Base-by-base conservation (phyloP, 2,797 vertebrate genomes). In the Notolabrus celidotus region DNA sequence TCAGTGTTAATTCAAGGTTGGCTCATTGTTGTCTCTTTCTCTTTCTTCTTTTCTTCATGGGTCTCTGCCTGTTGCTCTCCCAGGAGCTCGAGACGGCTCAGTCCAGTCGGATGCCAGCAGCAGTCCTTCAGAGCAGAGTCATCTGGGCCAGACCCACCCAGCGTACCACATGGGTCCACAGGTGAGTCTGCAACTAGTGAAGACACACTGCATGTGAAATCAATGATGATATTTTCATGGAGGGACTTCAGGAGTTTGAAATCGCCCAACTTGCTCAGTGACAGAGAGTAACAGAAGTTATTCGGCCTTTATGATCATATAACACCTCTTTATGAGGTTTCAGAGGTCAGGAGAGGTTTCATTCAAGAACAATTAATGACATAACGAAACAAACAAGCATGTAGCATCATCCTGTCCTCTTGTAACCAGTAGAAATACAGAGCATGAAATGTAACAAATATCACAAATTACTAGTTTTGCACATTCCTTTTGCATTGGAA, bases 91-190 rank as follows among this genome's bases (percentile, higher is more conserved):
- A 90, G 97, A 96, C 86, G 97, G 95, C 84, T 92, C 95, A 1
- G 91, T 93, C 74, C 92, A 96, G 74, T 94, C 96, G 67, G 96
- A 99, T 65, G 81, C 95, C 17, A 96, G 95, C 89, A 95, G 94
- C 90, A 94, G 94, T 81, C 94, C 96, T 43, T 93, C 95, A 69
- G 97, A 99, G 72, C 97, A 95, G 78, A 95, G 95, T 85, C 96
- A 96, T 23, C 88, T 96, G 77, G 92, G 94, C 74, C 97, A 97
- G 86, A 91, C 95, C 55, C 98, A 98, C 78, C 95, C 96, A 20
- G 84, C 95, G 0, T 99, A 96, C 85, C 90, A 96, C 1, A 93
- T 98, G 85, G 98, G 96, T 80, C 96, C 96, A 82, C 98, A 99
- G 96, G 98, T 99, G 73, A 92, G 96, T 50, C 50, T 41, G 19